Percentiles rank a stretch among this genome's conserved stretches.
Conservation (phyloP, 2,797 vertebrate species). For the Microchirus variegatus region DNA sequence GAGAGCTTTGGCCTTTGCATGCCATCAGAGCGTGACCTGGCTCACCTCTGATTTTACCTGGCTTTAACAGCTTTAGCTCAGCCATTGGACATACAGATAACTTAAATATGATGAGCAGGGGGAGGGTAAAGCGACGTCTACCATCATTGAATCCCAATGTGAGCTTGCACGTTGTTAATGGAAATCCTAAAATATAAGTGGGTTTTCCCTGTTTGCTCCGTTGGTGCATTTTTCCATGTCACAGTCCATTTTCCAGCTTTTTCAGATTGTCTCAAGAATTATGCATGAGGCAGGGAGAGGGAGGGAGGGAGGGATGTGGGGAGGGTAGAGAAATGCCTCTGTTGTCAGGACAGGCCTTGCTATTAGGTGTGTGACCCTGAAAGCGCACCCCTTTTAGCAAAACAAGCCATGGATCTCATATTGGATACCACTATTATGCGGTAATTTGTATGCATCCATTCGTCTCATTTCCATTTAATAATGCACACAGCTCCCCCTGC, state of each 20-base stretch:
- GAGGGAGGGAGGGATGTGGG: conserved; percentile 16
- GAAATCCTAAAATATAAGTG: conserved; percentile 42
- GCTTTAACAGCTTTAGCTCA: conserved; percentile 57
- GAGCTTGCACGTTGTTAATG: conserved; percentile 29
- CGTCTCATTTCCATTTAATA: conserved; percentile 70
- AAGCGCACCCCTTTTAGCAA: conserved; percentile 73
- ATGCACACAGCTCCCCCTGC: conserved; percentile 56
- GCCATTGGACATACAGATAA: conserved; percentile 56
- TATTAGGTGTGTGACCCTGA: conserved; percentile 76
- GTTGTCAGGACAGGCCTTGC: conserved; percentile 69
- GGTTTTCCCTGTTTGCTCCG: conserved; percentile 49
- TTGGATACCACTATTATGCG: conserved; percentile 70
- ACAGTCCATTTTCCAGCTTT: conserved; percentile 54
- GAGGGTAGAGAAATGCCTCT: conserved; percentile 54
- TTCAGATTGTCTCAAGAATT: conserved; percentile 60
- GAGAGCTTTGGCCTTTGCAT: conserved; percentile 60
- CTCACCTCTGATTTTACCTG: conserved; percentile 70
- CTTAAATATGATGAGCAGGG: conserved; percentile 18
- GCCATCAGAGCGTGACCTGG: conserved; percentile 67
- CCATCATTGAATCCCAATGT: conserved; percentile 32
- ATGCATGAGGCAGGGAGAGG: conserved; percentile 57
- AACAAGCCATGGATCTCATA: conserved; percentile 73
- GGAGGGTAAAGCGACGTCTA: conserved; percentile 35
- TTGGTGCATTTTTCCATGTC: conserved; percentile 52
- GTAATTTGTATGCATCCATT: conserved; percentile 72